Conservation (phyloP, 2,797 vertebrate species). For the Notolepis coatsorum region DNA sequence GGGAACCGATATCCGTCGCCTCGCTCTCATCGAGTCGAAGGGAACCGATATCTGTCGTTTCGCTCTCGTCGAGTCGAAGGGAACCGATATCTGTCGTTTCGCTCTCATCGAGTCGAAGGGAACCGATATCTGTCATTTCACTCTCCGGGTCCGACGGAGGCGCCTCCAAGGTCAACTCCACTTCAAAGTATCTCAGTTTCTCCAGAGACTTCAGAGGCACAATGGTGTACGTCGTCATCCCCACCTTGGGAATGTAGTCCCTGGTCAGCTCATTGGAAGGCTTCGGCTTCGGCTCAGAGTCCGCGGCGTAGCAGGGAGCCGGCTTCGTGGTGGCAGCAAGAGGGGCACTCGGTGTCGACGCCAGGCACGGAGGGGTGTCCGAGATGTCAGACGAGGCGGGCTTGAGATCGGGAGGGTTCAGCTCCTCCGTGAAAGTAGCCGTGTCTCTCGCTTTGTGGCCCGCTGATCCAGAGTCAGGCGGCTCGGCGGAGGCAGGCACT, state of each 20-base stretch:
- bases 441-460: conserved; percentile 67
- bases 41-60: too few species aligned
- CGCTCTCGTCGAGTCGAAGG: too few species aligned
- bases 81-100: conserved; percentile 41
- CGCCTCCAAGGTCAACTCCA: conserved; percentile 78
- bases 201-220: conserved; percentile 92
- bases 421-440: conserved; percentile 72
- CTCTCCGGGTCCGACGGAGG: too few species aligned
- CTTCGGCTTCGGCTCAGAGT: conserved; percentile 88
- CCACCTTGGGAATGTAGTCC: conserved; percentile 95
- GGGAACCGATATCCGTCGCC: too few species aligned
- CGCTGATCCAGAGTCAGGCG: conserved; percentile 11
- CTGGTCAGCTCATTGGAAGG: conserved; percentile 95
- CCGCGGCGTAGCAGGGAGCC: conserved; percentile 73
- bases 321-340: conserved; percentile 62
- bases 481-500: conserved; percentile 1
- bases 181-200: conserved; percentile 84
- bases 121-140: conserved; percentile 38
- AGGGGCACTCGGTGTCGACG: conserved; percentile 29
- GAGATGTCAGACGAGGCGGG: conserved; percentile 22
- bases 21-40: too few species aligned
- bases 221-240: conserved; percentile 97
- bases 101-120: conserved; percentile 47
- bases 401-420: conserved; percentile 25
- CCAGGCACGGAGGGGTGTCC: conserved; percentile 40